phyloP scores from a whole-genome alignment of 23 tunicate species.

The Clavelina lepadiformis region DNA sequence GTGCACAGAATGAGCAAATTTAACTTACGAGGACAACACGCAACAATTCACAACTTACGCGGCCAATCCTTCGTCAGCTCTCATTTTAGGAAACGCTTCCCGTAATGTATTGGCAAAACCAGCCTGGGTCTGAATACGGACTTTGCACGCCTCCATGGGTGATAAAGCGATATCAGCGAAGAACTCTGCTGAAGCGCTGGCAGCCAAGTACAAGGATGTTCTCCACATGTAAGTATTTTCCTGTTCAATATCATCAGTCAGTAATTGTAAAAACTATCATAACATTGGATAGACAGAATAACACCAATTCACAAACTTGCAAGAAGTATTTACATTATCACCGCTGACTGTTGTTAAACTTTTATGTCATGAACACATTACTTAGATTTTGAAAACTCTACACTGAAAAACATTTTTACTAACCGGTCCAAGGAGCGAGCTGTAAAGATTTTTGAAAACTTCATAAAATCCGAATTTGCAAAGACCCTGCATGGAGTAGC shows the following conservation, averaged over 20 bases:
- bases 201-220: conserved; percentile 88
- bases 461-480: conserved; percentile 99
- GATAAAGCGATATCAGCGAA: conserved; percentile 97
- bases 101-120: conserved; percentile 95
- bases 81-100: conserved; percentile 98
- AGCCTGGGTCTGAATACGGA: conserved; percentile 89
- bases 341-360: too few relatives aligned
- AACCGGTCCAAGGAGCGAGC: conserved; percentile 69
- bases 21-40: neutral
- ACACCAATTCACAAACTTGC: too few relatives aligned
- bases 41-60: conserved; percentile 45
- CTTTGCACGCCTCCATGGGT: conserved; percentile 99
- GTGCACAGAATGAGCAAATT: too few relatives aligned
- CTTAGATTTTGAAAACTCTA: too few relatives aligned
- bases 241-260: too few relatives aligned
- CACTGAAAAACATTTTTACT: neutral
- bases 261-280: too few relatives aligned
- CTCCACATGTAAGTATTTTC: conserved; percentile 94
- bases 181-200: conserved; percentile 98
- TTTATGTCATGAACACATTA: too few relatives aligned
- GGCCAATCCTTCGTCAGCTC: conserved; percentile 78
- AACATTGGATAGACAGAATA: too few relatives aligned
- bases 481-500: conserved; percentile 99
- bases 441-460: conserved; percentile 90
- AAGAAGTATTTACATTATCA: too few relatives aligned